Conservation (phyloP, 2,888 invertebrate genomes). For the Lacanobia oleracea region DNA sequence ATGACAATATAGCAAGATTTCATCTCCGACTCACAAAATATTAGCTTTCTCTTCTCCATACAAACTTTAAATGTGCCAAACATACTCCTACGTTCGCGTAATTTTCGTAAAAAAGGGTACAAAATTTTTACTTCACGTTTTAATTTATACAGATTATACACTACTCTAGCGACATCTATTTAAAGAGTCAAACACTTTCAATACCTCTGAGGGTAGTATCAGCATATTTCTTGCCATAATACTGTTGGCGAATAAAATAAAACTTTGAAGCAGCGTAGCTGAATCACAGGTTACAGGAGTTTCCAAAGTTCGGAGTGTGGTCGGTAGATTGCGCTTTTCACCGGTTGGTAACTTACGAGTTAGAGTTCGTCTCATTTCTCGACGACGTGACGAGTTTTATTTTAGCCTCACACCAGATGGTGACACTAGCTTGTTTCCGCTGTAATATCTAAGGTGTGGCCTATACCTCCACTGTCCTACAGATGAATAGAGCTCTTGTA, state of each 20-base stretch:
- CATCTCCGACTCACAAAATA: too few relatives aligned
- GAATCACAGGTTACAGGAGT: neutral
- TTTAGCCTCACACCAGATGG: neutral
- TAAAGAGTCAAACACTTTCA: neutral
- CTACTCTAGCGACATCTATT: conserved; percentile 18
- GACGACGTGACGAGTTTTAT: neutral
- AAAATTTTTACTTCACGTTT: too few relatives aligned
- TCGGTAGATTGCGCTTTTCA: conserved; percentile 7
- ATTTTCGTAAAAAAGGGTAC: too few relatives aligned
- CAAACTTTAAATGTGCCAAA: too few relatives aligned
- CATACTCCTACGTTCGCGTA: too few relatives aligned
- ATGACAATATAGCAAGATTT: too few relatives aligned
- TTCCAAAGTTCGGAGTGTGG: neutral
- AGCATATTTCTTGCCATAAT: neutral
- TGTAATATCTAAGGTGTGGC: neutral
- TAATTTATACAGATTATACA: too few relatives aligned
- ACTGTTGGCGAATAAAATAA: neutral
- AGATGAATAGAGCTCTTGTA: neutral
- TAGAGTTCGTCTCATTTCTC: too few relatives aligned
- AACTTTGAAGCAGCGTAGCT: too few relatives aligned
- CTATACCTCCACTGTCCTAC: neutral
- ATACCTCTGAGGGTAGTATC: neutral
- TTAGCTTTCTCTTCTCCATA: too few relatives aligned
- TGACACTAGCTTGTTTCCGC: neutral
- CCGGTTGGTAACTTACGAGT: too few relatives aligned